Evolutionary conservation across 2,113 vertebrate species (phyloP).

Genomic region (Aramus guarauna): DNA sequence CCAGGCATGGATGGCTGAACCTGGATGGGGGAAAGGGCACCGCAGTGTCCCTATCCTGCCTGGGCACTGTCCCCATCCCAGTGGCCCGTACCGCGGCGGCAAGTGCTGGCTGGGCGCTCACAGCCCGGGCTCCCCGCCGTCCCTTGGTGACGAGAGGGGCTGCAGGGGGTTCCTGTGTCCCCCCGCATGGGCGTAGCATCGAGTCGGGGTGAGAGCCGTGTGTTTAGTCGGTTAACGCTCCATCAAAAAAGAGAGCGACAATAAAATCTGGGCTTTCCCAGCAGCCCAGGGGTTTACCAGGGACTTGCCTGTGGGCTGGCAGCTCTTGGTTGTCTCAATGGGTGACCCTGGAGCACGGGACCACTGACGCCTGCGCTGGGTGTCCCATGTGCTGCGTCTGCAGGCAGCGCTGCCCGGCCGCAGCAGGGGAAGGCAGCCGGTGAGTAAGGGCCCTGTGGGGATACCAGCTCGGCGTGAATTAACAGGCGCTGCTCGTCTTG

Average conservation of each 20-base stretch:
- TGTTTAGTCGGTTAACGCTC: not conserved
- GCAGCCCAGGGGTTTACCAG: not conserved
- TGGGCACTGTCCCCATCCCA: not conserved
- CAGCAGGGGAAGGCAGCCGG: not conserved
- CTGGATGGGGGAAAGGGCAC: not conserved
- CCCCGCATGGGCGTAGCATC: rapidly evolving
- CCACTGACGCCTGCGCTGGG: not conserved
- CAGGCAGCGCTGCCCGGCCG: not conserved
- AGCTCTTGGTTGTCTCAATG: rapidly evolving
- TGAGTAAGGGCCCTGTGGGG: not conserved
- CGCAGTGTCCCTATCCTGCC: rapidly evolving
- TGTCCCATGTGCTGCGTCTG: rapidly evolving
- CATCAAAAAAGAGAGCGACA: not conserved
- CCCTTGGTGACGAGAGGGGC: not conserved
- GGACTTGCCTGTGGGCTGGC: not conserved
- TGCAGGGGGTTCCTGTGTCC: not conserved
- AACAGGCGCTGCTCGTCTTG: not conserved
- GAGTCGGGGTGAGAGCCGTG: rapidly evolving
- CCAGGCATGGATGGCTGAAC: not conserved
- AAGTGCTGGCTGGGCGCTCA: not conserved
- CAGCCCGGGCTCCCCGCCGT: rapidly evolving
- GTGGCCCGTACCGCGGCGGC: rapidly evolving
- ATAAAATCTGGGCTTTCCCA: not conserved
- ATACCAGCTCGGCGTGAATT: rapidly evolving
- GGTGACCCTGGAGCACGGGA: rapidly evolving